Base-by-base conservation (phyloP, 2,113 vertebrate species). In the Silurus meridionalis region DNA sequence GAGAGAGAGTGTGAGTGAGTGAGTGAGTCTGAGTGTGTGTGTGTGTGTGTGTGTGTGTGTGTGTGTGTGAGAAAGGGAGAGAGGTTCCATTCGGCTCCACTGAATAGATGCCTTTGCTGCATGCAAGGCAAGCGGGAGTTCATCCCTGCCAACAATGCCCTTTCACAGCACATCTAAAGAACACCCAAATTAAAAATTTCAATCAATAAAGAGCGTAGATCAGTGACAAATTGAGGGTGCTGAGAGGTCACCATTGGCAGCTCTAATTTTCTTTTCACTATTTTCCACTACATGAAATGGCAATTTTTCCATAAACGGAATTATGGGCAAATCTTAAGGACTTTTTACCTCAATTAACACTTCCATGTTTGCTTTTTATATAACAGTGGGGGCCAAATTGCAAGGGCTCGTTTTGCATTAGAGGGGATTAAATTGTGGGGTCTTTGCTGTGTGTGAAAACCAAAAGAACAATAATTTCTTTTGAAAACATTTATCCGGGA, bases 111-210 rank as follows among this genome's bases (percentile, higher is more conserved):
- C 89, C 94, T 93, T 95, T 93, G 93, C 67, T 88, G 92, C 92
- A 90, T 89, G 90, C 89, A 85, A 84, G 83, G 94, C 94, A 95
- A 96, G 93, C 91, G 90, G 94, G 92, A 93, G 95, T 96, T 97
- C 95, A 95, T 96, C 96, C 95, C 95, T 92, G 92, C 89, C 84
- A 90, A 94, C 94, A 95, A 95, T 94, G 91, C 84, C 93, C 91
- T 94, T 95, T 95, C 93, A 95, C 75, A 85, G 94, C 95, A 94
- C 92, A 93, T 93, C 96, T 95, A 95, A 97, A 96, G 95, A 95
- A 95, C 93, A 93, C 94, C 94, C 96, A 97, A 98, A 98, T 97
- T 96, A 97, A 98, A 98, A 97, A 97, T 96, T 97, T 95, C 93
- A 93, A 96, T 95, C 96, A 96, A 96, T 95, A 97, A 97, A 97